Base-by-base conservation (phyloP, 2,888 invertebrate genomes). In the Caenorhabditis angaria region DNA sequence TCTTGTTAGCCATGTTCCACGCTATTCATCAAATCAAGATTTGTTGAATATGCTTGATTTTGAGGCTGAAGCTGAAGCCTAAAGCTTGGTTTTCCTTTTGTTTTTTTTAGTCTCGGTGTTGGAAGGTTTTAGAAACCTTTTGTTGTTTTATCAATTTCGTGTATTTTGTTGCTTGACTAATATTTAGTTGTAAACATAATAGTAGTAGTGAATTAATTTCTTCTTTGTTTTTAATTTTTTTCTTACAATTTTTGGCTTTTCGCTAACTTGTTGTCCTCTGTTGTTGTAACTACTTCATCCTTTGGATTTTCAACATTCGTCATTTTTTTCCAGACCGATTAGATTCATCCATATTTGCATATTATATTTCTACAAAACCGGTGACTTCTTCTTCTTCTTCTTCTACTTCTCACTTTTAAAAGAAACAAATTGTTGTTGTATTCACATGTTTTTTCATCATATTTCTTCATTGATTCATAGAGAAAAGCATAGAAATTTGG, bases 41-140 rank as follows among this genome's bases (percentile, higher is more conserved):
- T 14, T 64, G 20, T 56, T 69, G 55, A 60, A 25, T 28, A 41
- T 27, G 27, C 35, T 64, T n/a, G 64, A 69, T 56, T 47, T 47
- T 24, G 5, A 22, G 25, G 12, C 27, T 20, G 22, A 22, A 24
- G 47, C 27, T 41, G n/a, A 35, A 6, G 41, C 48, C 25, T 18
- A 41, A 22, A 27, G 20, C 18, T 47, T 25, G 18, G 22, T 24
- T 25, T 14, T 20, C 28, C 41, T 47, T 54, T 24, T 18, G 57
- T 59, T 41, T 48, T 48, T 22, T n/a, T n/a, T n/a, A n/a, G n/a
- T n/a, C n/a, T n/a, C n/a, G n/a, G n/a, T n/a, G n/a, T n/a, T n/a
- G n/a, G n/a, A n/a, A n/a, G n/a, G n/a, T n/a, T n/a, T n/a, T n/a
- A n/a, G n/a, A n/a, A n/a, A 29, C 56, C 56, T 27, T 57, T 50